phyloP scores from a whole-genome alignment of 2,113 vertebrate genomes.

The Protobothrops flavoviridis region DNA sequence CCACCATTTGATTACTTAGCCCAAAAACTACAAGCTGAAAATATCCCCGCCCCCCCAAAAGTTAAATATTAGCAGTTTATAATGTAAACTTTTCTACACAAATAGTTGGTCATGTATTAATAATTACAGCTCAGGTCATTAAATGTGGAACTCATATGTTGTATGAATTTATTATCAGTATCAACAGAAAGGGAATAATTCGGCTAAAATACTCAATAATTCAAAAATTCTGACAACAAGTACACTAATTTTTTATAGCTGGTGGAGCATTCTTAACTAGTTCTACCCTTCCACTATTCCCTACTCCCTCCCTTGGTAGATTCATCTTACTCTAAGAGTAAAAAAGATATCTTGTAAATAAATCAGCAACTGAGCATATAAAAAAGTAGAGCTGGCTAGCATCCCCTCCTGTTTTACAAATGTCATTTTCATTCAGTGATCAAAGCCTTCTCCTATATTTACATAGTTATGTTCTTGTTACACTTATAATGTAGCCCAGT shows the following conservation, averaged over 20 bases:
- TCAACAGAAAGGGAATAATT: background rate
- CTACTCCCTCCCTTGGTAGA: background rate
- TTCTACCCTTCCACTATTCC: background rate
- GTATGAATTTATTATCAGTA: background rate
- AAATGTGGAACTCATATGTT: background rate
- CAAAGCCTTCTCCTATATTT: background rate
- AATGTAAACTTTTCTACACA: background rate
- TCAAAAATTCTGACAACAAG: background rate
- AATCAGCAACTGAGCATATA: background rate
- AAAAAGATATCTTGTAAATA: background rate
- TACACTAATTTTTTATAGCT: background rate
- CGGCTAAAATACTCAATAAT: background rate
- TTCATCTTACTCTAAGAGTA: background rate
- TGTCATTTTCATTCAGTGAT: background rate
- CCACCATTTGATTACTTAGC: conserved; percentile 95
- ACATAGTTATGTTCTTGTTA: background rate
- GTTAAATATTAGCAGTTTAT: conserved; percentile 6
- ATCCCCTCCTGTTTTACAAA: background rate
- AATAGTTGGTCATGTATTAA: background rate
- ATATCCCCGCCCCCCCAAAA: background rate
- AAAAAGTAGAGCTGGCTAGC: background rate
- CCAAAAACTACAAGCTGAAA: conserved; percentile 91
- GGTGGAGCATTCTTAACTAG: background rate
- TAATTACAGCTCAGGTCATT: background rate
- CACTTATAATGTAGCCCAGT: background rate